phyloP scores from a whole-genome alignment of 2,113 vertebrate species.

The Trogon surrucura region DNA sequence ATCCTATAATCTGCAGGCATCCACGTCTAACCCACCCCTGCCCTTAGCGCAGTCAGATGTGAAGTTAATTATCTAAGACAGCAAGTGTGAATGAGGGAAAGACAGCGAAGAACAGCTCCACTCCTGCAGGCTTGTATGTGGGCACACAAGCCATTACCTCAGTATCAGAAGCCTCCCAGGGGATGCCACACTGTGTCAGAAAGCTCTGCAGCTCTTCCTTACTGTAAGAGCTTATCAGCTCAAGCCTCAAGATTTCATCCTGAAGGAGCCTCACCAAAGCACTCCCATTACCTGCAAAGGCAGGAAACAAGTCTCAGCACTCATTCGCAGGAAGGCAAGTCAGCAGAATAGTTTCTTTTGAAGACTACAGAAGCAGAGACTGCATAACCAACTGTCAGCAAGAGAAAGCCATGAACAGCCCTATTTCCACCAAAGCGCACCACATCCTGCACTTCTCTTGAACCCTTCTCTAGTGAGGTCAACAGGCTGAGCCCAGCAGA shows the following conservation, averaged over 20 bases:
- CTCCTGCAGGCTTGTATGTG: background rate
- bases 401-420: background rate
- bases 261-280: conserved; percentile 89
- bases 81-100: background rate
- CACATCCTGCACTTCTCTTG: background rate
- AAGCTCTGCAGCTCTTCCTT: conserved; percentile 82
- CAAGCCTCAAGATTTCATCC: conserved; percentile 85
- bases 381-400: background rate
- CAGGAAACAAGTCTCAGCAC: background rate
- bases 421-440: background rate
- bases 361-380: background rate
- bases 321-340: conserved; percentile 6
- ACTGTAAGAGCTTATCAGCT: conserved; percentile 82
- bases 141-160: conserved; percentile 78
- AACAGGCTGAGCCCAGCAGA: background rate
- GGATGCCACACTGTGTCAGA: conserved; percentile 81
- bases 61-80: background rate
- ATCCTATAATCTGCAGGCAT: conserved; percentile 21
- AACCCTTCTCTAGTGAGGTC: background rate
- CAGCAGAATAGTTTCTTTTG: background rate
- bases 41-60: background rate
- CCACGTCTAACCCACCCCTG: background rate
- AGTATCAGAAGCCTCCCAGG: conserved; percentile 67
- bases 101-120: background rate
- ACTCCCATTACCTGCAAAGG: conserved; percentile 83